Evolutionary conservation across 2,888 invertebrate species (phyloP).

Genomic region (Ectemnius lituratus): DNA sequence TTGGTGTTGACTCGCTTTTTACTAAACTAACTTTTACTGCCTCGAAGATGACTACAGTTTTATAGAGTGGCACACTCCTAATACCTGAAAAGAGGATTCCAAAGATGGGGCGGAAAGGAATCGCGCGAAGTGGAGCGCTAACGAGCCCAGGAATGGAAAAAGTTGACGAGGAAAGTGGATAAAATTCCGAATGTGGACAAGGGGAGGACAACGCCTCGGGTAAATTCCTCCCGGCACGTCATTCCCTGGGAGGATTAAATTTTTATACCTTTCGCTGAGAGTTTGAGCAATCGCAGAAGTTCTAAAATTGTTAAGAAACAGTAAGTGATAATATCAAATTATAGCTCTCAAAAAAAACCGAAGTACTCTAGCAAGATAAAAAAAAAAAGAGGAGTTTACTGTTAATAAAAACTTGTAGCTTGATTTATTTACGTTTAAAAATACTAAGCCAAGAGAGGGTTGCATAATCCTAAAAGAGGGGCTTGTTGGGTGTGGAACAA

Average conservation of each 20-base stretch:
- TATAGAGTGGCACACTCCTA: too few relatives aligned
- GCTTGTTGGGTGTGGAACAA: neutral
- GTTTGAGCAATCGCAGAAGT: slow-evolving; percentile 72
- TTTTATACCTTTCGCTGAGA: slow-evolving; percentile 77
- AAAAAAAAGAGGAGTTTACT: too few relatives aligned
- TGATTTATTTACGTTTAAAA: too few relatives aligned
- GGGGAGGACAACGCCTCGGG: slow-evolving; percentile 2
- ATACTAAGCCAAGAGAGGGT: neutral
- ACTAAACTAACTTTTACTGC: too few relatives aligned
- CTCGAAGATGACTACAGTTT: too few relatives aligned
- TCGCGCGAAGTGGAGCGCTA: slow-evolving; percentile 52
- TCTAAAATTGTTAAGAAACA: neutral
- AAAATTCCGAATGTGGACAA: slow-evolving; percentile 5
- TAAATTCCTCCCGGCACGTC: slow-evolving; percentile 66
- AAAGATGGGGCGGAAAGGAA: slow-evolving; percentile 34
- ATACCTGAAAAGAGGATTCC: neutral
- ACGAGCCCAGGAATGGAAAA: slow-evolving; percentile 54
- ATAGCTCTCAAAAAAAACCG: too few relatives aligned
- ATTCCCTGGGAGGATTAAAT: slow-evolving; percentile 76
- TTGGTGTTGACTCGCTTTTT: too few relatives aligned
- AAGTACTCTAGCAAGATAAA: too few relatives aligned
- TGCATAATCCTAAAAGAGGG: neutral
- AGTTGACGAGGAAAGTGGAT: slow-evolving; percentile 28
- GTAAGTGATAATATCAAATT: too few relatives aligned
- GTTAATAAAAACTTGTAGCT: too few relatives aligned